Evolutionary conservation across 2,797 vertebrate species (phyloP).

Genomic region (Emys orbicularis): DNA sequence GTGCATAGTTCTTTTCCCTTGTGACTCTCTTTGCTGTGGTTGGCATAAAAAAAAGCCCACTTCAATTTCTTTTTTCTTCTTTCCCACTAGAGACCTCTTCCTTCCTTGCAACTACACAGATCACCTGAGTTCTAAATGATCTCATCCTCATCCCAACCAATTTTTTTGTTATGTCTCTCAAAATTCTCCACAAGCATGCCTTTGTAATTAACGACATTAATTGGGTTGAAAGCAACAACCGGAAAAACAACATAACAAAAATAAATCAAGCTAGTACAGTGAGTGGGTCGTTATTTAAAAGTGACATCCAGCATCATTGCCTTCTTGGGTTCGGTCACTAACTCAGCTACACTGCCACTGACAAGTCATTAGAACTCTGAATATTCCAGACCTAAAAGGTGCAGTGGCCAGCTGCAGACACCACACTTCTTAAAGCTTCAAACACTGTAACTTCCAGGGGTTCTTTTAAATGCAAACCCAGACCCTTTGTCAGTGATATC

Average conservation of each 20-base stretch:
- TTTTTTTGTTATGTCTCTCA: background rate
- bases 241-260: background rate
- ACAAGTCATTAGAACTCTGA: accelerated
- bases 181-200: background rate
- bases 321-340: background rate
- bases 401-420: background rate
- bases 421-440: background rate
- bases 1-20: background rate
- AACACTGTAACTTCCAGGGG: background rate
- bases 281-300: background rate
- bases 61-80: background rate
- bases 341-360: background rate
- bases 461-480: background rate
- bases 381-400: background rate
- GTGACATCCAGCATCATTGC: background rate
- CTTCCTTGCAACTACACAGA: background rate
- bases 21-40: background rate
- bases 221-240: background rate
- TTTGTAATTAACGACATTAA: background rate
- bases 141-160: too few relatives aligned
- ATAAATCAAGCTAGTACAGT: background rate
- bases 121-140: background rate
- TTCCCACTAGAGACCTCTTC: background rate
- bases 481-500: background rate
- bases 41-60: background rate